These are phyloP conservation scores for Diogma glabrata DNA, from an alignment of 2,888 invertebrate genomes.

Conservation along the genomic window DNA sequence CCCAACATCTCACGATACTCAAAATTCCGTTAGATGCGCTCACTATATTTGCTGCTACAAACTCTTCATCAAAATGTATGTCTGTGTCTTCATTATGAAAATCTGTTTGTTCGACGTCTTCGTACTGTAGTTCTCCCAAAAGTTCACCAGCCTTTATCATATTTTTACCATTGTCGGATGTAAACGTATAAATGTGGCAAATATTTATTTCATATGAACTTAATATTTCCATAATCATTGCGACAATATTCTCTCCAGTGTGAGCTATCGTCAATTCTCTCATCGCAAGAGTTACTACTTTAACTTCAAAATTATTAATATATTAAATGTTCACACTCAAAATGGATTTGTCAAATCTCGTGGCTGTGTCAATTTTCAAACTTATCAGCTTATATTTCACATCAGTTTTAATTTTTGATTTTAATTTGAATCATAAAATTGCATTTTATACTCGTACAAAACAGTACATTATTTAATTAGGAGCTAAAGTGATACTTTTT, in stretches of 20 bases:
- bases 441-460: too few species aligned
- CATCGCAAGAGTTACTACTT: background rate
- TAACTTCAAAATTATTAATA: background rate
- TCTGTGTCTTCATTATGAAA: background rate
- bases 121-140: background rate
- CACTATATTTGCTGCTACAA: background rate
- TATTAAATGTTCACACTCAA: too few species aligned
- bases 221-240: conserved; percentile 6
- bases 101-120: background rate
- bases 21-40: conserved; percentile 6
- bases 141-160: conserved; percentile 2
- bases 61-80: conserved; percentile 4
- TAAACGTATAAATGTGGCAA: background rate
- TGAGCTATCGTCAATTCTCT: conserved; percentile 2
- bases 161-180: conserved; percentile 4
- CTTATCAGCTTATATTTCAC: conserved; percentile 1
- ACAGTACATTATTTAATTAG: too few species aligned
- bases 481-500: too few species aligned
- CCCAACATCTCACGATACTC: conserved; percentile 8
- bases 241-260: conserved; percentile 3
- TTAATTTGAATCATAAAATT: too few species aligned
- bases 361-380: conserved; percentile 3
- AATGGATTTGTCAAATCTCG: conserved; percentile 7
- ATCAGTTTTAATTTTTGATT: conserved; percentile 5
- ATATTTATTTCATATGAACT: conserved; percentile 3